phyloP scores from a whole-genome alignment of 2,888 invertebrate species.

The Andrena bucephala region DNA sequence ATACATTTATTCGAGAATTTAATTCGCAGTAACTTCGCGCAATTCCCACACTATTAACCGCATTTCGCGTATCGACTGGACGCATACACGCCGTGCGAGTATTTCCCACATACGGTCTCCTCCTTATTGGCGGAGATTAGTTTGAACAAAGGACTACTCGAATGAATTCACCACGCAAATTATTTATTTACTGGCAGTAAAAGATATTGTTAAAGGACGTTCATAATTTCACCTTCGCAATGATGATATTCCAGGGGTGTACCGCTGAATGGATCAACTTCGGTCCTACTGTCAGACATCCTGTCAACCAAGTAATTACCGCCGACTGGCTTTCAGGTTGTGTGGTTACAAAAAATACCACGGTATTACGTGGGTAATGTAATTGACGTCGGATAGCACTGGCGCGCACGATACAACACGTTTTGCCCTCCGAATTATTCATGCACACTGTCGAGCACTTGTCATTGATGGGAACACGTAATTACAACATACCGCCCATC shows the following conservation, averaged over 20 bases:
- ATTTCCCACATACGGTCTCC: slow-evolving; percentile 6
- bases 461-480: slow-evolving; percentile 17
- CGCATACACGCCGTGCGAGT: background rate
- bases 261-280: slow-evolving; percentile 82
- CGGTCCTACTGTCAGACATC: slow-evolving; percentile 75
- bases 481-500: slow-evolving; percentile 13
- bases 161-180: background rate
- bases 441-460: slow-evolving; percentile 16
- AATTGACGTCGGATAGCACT: slow-evolving; percentile 12
- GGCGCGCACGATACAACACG: background rate
- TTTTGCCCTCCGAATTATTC: background rate
- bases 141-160: background rate
- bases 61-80: background rate
- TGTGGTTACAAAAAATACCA: slow-evolving; percentile 7
- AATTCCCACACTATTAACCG: slow-evolving; percentile 21
- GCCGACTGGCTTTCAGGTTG: slow-evolving; percentile 5
- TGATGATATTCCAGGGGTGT: slow-evolving; percentile 76
- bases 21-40: background rate
- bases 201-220: background rate
- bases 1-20: background rate
- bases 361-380: background rate
- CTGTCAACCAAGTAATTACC: slow-evolving; percentile 43
- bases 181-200: background rate
- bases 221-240: slow-evolving; percentile 74
- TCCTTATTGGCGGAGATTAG: background rate